Percentiles rank a stretch among this genome's conserved stretches.
Conservation (phyloP, 1,140 invertebrate genomes). For the Euschistus heros region DNA sequence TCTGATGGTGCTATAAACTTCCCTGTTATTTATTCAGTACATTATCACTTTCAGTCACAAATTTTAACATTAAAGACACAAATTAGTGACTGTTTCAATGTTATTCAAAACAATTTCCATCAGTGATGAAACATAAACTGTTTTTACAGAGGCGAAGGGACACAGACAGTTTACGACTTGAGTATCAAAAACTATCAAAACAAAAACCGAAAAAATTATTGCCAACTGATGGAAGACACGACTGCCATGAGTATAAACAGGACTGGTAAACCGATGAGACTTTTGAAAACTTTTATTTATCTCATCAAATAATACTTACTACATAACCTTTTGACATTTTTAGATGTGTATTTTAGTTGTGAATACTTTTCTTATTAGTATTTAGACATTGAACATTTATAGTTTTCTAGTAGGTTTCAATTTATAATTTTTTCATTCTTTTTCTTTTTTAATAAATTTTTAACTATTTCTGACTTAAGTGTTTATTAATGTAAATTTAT, state of each 20-base stretch:
- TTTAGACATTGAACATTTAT: background rate
- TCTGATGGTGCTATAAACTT: background rate
- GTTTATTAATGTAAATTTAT: too few species aligned
- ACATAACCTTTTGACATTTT: constrained; percentile 10
- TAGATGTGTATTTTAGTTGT: background rate
- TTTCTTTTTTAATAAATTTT: too few species aligned
- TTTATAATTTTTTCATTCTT: too few species aligned
- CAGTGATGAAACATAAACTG: constrained; percentile 5
- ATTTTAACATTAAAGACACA: background rate
- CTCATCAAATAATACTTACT: constrained; percentile 10
- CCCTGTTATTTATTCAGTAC: background rate
- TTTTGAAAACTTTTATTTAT: background rate
- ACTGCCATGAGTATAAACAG: constrained; percentile 13
- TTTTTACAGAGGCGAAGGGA: constrained; percentile 16
- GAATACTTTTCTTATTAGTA: background rate
- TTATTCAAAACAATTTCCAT: background rate
- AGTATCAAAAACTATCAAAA: constrained; percentile 17
- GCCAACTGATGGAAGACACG: constrained; percentile 14
- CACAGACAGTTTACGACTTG: constrained; percentile 12
- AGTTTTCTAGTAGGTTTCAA: too few species aligned
- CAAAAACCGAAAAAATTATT: background rate
- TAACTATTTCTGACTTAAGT: too few species aligned
- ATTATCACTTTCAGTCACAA: background rate
- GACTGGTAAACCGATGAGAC: constrained; percentile 10
- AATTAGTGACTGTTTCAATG: background rate